Conservation (phyloP, 2,888 invertebrate species). For the Caenorhabditis sp. region DNA sequence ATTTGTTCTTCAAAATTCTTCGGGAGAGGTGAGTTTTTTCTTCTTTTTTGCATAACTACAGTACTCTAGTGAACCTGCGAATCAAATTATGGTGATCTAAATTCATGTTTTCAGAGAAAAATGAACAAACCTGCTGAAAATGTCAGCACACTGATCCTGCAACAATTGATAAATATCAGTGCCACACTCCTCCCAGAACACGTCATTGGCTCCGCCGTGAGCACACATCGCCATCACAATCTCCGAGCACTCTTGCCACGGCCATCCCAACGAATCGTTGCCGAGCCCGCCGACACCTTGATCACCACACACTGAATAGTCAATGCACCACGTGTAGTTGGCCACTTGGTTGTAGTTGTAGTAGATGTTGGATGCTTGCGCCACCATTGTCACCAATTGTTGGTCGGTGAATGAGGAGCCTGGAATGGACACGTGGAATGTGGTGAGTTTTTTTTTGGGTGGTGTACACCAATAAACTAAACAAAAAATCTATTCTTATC, state of each 20-base stretch:
- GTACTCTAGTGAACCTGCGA: no score
- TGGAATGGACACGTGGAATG: not conserved
- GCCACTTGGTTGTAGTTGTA: slow-evolving; percentile 43
- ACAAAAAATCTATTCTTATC: no score
- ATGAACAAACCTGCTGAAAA: slow-evolving; percentile 15
- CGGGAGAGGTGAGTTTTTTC: no score
- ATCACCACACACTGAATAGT: slow-evolving; percentile 45
- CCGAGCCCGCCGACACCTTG: slow-evolving; percentile 50
- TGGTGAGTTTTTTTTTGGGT: not conserved
- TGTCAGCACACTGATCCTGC: slow-evolving; percentile 9
- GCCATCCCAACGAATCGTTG: slow-evolving; percentile 49
- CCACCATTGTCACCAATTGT: slow-evolving; percentile 40
- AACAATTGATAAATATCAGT: slow-evolving; percentile 15
- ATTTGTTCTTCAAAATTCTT: no score
- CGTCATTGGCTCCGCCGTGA: slow-evolving; percentile 82
- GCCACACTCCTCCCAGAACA: slow-evolving; percentile 75
- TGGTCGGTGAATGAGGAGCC: slow-evolving; percentile 39
- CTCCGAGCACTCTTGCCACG: slow-evolving; percentile 80
- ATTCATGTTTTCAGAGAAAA: not conserved
- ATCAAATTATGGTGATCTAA: not conserved
- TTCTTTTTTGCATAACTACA: no score
- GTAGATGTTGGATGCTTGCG: slow-evolving; percentile 42
- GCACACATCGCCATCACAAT: slow-evolving; percentile 94
- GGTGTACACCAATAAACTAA: no score
- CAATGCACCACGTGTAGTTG: slow-evolving; percentile 46